Evolutionary conservation across 2,888 invertebrate species (phyloP), one percentile per base, ranked within the genome.

Genomic region (Gnatocerus cornutus): DNA sequence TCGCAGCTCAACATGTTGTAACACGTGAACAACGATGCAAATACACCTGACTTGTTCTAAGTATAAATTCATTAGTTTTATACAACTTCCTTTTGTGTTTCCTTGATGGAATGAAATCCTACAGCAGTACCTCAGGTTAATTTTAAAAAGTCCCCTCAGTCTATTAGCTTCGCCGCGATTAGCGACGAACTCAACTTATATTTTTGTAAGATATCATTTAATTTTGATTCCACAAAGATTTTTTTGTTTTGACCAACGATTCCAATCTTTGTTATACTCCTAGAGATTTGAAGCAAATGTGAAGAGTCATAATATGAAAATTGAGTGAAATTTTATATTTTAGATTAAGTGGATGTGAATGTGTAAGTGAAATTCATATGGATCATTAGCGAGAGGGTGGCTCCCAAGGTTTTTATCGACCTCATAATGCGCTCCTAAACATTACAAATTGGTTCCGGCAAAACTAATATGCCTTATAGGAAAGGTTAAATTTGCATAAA

Each of bases 401-500:
- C 52, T 62, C 30, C 13, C 62, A 27, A n/a, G 52, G 65, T 56
- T 67, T 66, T 67, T 67, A 67, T 67, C 67, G 67, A 67, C 50
- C 45, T 50, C 41, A 46, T 67, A 67, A 52, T 67, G 56, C 30
- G 29, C 67, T 67, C 59, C 43, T 67, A 67, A 53, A 58, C 59
- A 55, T 64, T 64, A 64, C 45, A 64, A 55, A 64, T 53, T 55
- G 43, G 52, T 63, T 63, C 14, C 30, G 50, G 27, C 37, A 56
- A 46, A 66, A 58, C 43, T 67, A 67, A 67, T 59, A 56, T 67
- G 50, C 58, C 52, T 56, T 52, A 53, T 59, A 59, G 48, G 67
- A 29, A 43, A 33, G 43, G 45, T 64, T 45, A 53, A 55, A 64
- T 29, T 52, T 62, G 62, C 64, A 55, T 53, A 41, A 55, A 64